A percentile compares a stretch with the other conserved stretches of the same genome.
These are phyloP conservation scores for Akabosia matsudoensis DNA, from an alignment of 1,140 invertebrate genomes.

Conservation along the genomic window DNA sequence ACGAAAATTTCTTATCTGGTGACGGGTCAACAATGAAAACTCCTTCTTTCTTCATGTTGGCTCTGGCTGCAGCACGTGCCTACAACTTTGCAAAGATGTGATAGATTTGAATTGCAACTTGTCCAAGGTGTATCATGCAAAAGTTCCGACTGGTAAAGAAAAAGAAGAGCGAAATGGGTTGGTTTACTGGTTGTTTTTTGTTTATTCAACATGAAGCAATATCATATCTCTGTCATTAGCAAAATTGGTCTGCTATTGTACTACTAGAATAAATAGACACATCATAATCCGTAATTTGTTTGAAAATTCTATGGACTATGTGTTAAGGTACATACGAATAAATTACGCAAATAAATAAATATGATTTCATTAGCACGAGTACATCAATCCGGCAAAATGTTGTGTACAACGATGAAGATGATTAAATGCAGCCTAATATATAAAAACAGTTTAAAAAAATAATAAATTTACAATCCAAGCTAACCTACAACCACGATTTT, in stretches of 20 bases:
- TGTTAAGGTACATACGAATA: not conserved
- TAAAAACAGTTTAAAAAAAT: no score
- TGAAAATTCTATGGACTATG: no score
- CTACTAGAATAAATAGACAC: not conserved
- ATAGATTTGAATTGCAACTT: not conserved
- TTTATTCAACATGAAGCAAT: no score
- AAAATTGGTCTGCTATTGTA: no score
- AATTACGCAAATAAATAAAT: not conserved
- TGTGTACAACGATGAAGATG: not conserved
- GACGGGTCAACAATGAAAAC: not conserved
- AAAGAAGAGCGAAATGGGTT: no score
- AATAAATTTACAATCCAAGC: no score
- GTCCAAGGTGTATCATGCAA: no score
- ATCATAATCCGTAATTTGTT: no score
- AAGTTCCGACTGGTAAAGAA: no score
- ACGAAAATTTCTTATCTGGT: not conserved
- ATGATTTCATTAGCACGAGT: not conserved
- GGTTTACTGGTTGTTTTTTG: no score
- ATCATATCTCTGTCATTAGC: no score
- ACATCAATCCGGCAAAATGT: not conserved
- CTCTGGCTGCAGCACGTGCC: not conserved
- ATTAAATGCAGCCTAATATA: not conserved
- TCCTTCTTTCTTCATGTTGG: not conserved
- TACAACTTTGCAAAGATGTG: not conserved
- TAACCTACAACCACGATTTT: no score